Conservation (phyloP, 2,113 vertebrate genomes). For the Oncorhynchus tshawytscha region DNA sequence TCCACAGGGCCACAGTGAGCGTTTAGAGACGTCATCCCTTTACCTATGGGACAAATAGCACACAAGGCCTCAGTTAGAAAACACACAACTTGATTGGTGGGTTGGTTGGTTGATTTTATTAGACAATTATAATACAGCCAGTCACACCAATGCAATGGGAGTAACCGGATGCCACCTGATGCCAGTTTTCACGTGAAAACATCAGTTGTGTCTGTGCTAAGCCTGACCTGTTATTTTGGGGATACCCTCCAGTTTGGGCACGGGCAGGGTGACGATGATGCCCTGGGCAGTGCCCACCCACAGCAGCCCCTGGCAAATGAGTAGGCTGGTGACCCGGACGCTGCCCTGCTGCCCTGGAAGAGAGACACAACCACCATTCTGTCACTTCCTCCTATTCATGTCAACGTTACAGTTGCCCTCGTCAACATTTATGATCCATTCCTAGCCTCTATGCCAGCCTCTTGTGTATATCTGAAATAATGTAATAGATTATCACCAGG, state of each 20-base stretch:
- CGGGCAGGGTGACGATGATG: slow-evolving; percentile 79
- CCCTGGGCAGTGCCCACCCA: slow-evolving; percentile 88
- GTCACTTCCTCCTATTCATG: background rate
- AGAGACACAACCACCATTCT: background rate
- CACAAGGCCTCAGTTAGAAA: background rate
- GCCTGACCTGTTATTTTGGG: slow-evolving; percentile 81
- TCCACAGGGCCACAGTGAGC: slow-evolving; percentile 81
- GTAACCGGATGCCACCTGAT: background rate
- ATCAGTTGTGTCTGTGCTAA: background rate
- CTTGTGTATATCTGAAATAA: too few species aligned
- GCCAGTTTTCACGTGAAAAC: background rate
- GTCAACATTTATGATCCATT: too few species aligned
- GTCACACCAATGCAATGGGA: background rate
- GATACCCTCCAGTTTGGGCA: slow-evolving; percentile 85
- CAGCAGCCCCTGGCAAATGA: slow-evolving; percentile 84
- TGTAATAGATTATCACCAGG: too few species aligned
- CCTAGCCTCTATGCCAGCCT: too few species aligned
- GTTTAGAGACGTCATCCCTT: slow-evolving; percentile 85
- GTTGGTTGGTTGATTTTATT: background rate
- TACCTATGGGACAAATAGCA: slow-evolving; percentile 64
- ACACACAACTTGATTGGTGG: background rate
- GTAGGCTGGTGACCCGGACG: slow-evolving; percentile 78
- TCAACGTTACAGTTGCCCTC: too few species aligned
- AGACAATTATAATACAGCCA: background rate
- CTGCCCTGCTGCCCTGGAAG: slow-evolving; percentile 78